Evolutionary conservation across 2,113 vertebrate species (phyloP).

Genomic region (Neotoma lepida): DNA sequence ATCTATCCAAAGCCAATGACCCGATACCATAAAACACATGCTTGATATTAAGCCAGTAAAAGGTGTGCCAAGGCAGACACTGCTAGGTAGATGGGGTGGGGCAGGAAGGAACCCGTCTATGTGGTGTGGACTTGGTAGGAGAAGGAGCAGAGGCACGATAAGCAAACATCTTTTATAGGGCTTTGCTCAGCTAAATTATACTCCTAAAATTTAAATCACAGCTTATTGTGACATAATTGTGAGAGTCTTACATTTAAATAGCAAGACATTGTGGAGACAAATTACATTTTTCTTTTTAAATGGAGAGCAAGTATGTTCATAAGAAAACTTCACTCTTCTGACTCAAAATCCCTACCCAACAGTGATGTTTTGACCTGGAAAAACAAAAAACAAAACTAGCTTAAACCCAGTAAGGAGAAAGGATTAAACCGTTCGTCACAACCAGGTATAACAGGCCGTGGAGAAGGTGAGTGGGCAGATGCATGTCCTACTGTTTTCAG

Average conservation of each 20-base stretch:
- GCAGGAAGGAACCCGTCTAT: background rate
- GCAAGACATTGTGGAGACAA: background rate
- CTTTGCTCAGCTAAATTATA: background rate
- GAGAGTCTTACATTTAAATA: background rate
- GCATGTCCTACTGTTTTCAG: conserved; percentile 1
- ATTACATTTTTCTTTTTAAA: background rate
- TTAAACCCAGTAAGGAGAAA: background rate
- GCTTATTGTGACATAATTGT: background rate
- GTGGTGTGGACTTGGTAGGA: background rate
- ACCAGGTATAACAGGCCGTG: background rate
- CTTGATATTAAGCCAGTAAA: background rate
- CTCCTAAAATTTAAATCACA: background rate
- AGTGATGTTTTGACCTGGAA: conserved; percentile 54
- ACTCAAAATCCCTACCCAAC: conserved; percentile 62
- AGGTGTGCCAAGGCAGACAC: background rate
- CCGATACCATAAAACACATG: background rate
- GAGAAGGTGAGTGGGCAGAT: background rate
- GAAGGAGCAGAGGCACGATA: background rate
- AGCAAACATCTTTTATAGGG: background rate
- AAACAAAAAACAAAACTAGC: conserved; percentile 34
- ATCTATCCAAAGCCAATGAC: background rate
- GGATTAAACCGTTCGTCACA: background rate
- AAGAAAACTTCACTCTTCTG: conserved; percentile 79
- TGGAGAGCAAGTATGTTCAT: conserved; percentile 29
- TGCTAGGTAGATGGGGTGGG: background rate